These are phyloP conservation scores for Harpegnathos saltator DNA, from an alignment of 1,140 invertebrate species.

Conservation along the genomic window DNA sequence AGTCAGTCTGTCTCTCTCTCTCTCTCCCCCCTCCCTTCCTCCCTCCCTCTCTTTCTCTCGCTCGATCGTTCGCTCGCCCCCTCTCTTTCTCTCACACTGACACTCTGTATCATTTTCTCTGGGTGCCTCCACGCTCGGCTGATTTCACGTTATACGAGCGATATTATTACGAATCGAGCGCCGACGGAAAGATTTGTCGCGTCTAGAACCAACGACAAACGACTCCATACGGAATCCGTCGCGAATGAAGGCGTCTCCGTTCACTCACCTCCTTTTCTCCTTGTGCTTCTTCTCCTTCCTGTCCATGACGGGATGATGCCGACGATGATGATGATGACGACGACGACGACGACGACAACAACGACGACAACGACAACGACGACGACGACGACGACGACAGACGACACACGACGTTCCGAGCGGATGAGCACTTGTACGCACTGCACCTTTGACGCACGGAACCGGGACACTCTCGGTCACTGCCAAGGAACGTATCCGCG, in stretches of 20 bases:
- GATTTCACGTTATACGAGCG: constrained; percentile 18
- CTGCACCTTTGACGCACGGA: constrained; percentile 12
- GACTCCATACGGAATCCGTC: not conserved
- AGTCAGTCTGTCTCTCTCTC: not conserved
- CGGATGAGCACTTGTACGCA: not conserved
- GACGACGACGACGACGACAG: not conserved
- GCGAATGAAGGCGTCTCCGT: constrained; percentile 13
- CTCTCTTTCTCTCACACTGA: too few species aligned
- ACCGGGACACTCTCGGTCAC: constrained; percentile 72
- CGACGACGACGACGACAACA: not conserved
- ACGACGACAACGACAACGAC: not conserved
- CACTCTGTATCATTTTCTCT: not conserved
- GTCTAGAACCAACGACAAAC: not conserved
- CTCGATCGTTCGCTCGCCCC: too few species aligned
- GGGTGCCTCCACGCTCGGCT: not conserved
- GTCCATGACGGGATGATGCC: constrained; percentile 63
- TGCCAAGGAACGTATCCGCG: constrained; percentile 75
- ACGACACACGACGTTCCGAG: not conserved
- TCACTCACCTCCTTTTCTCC: constrained; percentile 74
- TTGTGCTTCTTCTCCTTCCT: constrained; percentile 72
- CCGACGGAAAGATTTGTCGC: not conserved
- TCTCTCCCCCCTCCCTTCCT: not conserved
- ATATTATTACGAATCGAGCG: not conserved
- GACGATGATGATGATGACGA: not conserved
- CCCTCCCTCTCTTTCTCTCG: too few species aligned